Conservation (phyloP, 2,797 vertebrate genomes). For the Hirundo rustica region DNA sequence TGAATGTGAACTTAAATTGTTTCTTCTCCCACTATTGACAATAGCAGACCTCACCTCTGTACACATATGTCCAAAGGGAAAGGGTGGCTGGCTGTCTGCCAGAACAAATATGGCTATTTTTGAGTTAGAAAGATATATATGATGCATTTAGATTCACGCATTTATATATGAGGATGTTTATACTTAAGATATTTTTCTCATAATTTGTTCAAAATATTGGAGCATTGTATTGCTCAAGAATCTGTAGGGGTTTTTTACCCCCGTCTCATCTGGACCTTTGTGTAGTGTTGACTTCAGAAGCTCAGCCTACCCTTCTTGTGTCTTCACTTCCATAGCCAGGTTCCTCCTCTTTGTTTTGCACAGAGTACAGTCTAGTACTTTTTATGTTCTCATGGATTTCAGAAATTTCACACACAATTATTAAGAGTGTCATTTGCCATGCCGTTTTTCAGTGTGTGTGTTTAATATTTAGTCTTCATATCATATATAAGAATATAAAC, state of each 20-base stretch:
- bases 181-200: neutral
- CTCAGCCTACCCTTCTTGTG: neutral
- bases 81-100: neutral
- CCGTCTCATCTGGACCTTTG: neutral
- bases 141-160: neutral
- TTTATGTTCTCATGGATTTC: neutral
- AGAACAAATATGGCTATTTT: accelerated
- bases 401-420: neutral
- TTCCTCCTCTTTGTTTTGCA: neutral
- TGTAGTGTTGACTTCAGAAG: neutral
- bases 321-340: neutral
- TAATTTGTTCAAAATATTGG: neutral
- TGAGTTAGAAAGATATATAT: neutral
- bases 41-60: neutral
- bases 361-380: neutral
- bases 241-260: neutral
- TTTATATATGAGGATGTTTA: neutral
- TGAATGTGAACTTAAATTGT: neutral
- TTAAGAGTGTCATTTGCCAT: neutral
- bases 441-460: neutral
- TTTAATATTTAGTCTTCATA: neutral
- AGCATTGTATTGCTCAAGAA: neutral
- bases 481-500: neutral
- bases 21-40: neutral
- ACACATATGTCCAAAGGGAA: neutral